Evolutionary conservation across 2,888 invertebrate genomes (phyloP), one percentile per base, ranked within the genome.

Genomic region (Augochlorella aurata): DNA sequence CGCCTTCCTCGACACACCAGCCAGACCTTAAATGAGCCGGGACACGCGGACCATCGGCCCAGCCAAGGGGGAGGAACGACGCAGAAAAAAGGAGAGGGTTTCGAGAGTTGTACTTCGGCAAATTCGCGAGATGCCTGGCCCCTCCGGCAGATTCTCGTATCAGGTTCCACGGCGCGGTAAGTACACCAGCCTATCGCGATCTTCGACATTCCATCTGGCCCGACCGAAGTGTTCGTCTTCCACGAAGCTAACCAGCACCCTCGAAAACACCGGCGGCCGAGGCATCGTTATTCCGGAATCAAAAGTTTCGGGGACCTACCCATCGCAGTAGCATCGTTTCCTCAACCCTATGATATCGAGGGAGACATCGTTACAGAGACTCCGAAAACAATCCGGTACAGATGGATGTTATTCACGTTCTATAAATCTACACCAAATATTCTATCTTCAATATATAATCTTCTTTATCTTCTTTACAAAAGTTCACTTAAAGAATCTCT

Each of bases 191-290:
- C 83, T 89, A 91, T 91, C 92, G 89, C 89, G 89, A 91, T 89
- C 90, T 91, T 90, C 89, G 89, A 90, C 89, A 91, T 91, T 91
- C 90, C 90, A 90, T 91, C 91, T 88, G 85, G 68, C 16, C 50
- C 49, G 58, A 58, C 50, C 78, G 45, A 77, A 74, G 82, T 80
- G 79, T 87, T 54, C 77, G 65, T 85, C 85, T 84, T 82, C 73
- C 85, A 74, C 78, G 72, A 80, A 82, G 74, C 45, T 70, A 68
- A 44, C 75, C 84, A 65, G 76, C 65, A 44, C 44, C 80, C 87
- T 87, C 84, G 76, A 67, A 71, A 69, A 38, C 63, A 52, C 72
- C 63, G 54, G 52, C 69, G 63, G 63, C 63, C 38, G 18, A 38
- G 63, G 78, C 44, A 67, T 77, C 68, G 78, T 82, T 81, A 81